These are phyloP conservation scores for Fregetta grallaria DNA, from an alignment of 2,113 vertebrate species.

Conservation along the genomic window DNA sequence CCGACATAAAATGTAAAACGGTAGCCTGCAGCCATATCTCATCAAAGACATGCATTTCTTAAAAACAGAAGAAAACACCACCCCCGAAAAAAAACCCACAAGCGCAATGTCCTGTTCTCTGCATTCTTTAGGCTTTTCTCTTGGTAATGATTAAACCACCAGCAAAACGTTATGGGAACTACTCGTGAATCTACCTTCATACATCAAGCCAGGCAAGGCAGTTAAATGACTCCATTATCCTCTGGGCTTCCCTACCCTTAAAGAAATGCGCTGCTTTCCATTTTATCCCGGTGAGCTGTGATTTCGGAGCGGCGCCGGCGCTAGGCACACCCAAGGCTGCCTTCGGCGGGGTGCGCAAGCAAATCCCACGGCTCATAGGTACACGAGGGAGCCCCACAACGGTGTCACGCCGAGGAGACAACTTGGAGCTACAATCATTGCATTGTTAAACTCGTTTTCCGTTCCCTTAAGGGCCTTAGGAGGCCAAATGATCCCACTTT, in stretches of 20 bases:
- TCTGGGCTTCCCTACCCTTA: constrained; percentile 32
- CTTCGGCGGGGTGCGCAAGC: background rate
- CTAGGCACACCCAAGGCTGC: background rate
- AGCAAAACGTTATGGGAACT: constrained; percentile 83
- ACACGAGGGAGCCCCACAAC: background rate
- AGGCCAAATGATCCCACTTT: constrained; percentile 23
- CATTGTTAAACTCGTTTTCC: background rate
- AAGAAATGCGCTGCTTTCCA: constrained; percentile 29
- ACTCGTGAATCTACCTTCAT: constrained; percentile 83
- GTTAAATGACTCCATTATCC: constrained; percentile 84
- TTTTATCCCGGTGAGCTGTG: constrained; percentile 2
- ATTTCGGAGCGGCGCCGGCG: background rate
- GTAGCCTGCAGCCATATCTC: constrained; percentile 89
- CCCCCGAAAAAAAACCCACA: constrained; percentile 59
- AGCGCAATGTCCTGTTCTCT: constrained; percentile 70
- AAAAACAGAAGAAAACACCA: constrained; percentile 57
- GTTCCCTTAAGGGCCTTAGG: background rate
- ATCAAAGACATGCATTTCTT: constrained; percentile 86
- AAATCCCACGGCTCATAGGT: background rate
- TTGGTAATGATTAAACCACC: constrained; percentile 91
- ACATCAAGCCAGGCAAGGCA: constrained; percentile 82
- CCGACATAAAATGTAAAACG: constrained; percentile 89
- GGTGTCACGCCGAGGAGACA: background rate
- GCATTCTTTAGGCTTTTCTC: constrained; percentile 81
- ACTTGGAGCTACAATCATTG: background rate